These are phyloP conservation scores for Oncorhynchus keta DNA, from an alignment of 2,113 vertebrate genomes.

Conservation along the genomic window DNA sequence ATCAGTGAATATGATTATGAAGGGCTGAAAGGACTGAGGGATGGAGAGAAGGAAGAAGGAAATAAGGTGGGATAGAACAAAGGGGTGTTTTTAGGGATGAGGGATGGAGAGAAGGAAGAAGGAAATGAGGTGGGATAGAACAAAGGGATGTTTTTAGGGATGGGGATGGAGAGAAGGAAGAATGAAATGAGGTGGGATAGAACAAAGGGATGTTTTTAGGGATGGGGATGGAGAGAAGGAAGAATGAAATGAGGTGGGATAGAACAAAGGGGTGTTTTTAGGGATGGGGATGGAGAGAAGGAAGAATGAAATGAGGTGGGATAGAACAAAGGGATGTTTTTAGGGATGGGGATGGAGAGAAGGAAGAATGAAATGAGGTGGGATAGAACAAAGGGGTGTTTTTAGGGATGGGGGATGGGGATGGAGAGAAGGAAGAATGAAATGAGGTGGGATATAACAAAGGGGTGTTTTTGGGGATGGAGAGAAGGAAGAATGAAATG, in stretches of 20 bases:
- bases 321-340: background rate
- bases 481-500: slow-evolving; percentile 4
- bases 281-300: background rate
- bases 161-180: background rate
- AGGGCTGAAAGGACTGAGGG: background rate
- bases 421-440: too few relatives aligned
- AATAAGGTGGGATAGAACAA: slow-evolving; percentile 3
- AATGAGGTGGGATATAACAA: background rate
- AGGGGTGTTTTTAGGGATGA: slow-evolving; percentile 7
- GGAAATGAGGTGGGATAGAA: too few relatives aligned
- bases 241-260: slow-evolving; percentile 5
- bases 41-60: slow-evolving; percentile 11
- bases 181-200: background rate
- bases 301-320: background rate
- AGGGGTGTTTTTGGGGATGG: background rate
- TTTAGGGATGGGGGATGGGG: too few relatives aligned
- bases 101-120: slow-evolving; percentile 17
- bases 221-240: slow-evolving; percentile 13
- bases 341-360: background rate
- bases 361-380: background rate
- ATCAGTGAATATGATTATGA: background rate
- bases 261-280: background rate
- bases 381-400: background rate
- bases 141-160: too few relatives aligned
- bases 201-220: background rate